Base-by-base conservation (phyloP, 1,140 invertebrate genomes). In the Heliconius melpomene region DNA sequence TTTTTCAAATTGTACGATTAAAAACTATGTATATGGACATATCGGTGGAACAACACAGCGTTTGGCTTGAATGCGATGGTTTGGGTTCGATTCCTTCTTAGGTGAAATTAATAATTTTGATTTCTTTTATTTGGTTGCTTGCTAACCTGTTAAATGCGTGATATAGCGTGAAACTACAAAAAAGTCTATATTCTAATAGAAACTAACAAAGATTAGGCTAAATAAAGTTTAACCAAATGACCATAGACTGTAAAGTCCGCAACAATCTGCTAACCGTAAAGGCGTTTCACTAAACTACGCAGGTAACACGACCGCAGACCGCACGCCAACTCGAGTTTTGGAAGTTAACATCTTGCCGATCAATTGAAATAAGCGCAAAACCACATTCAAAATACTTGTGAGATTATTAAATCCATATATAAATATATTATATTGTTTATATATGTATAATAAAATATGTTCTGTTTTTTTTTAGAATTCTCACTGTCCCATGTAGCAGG, bases 211-310 rank as follows among this genome's bases (percentile, higher is more conserved):
- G 60, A 29, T 66, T 66, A 66, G 13, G 23, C 11, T 16, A 66
- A 66, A 66, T 26, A 66, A 66, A 66, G 40, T 20, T 75, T 26
- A 75, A 54, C 74, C 26, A 38, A 72, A 72, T 40, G 74, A 54
- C 74, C 74, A 52, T 40, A 54, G 23, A 52, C 50, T 70, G 50
- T n/a, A n/a, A 77, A 57, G 26, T 79, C 18, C 13, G 26, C 52
- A 70, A 73, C 74, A 79, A 82, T 79, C 75, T 75, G 54, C 36
- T 29, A 74, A 79, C 46, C 75, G 13, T 75, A 79, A 77, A 82
- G 72, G 78, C 71, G 72, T 82, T 74, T 73, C 75, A n/a, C 40
- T 82, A 57, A 79, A 77, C 78, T 74, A 72, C 20, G 70, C 78
- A 82, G 78, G 75, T 79, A 79, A 78, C 70, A 79, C 72, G 29